Percentiles rank a stretch among this genome's conserved stretches.
These are phyloP conservation scores for Thunnus maccoyii DNA, from an alignment of 2,113 vertebrate species.

Conservation along the genomic window DNA sequence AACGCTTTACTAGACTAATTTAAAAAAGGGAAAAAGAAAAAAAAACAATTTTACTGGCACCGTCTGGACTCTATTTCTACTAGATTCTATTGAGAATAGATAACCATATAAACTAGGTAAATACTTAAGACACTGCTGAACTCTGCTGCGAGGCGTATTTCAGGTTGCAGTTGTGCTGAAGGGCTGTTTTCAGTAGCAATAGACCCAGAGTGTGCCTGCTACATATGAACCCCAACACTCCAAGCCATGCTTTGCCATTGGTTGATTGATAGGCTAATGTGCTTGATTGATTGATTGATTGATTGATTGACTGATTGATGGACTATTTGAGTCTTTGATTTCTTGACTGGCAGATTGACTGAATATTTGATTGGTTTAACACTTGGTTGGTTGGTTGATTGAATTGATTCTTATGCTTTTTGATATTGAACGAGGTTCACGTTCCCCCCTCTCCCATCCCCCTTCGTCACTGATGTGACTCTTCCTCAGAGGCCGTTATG, in stretches of 20 bases:
- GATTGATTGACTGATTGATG: conserved; percentile 27
- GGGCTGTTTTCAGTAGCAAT: conserved; percentile 89
- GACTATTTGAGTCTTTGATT: conserved; percentile 29
- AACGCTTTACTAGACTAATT: conserved; percentile 67
- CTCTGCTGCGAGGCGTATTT: conserved; percentile 71
- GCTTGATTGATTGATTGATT: conserved; percentile 11
- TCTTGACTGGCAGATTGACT: conserved; percentile 27
- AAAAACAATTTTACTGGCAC: conserved; percentile 48
- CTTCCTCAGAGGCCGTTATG: conserved; percentile 21
- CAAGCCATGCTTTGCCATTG: conserved; percentile 61
- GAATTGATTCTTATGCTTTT: conserved; percentile 48
- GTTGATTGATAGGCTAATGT: conserved; percentile 23
- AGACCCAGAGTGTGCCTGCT: conserved; percentile 88
- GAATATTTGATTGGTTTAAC: conserved; percentile 30
- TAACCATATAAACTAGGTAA: conserved; percentile 55
- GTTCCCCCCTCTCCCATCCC: neutral
- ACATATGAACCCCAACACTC: conserved; percentile 64
- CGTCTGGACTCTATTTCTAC: conserved; percentile 75
- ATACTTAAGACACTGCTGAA: conserved; percentile 69
- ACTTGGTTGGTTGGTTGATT: conserved; percentile 31
- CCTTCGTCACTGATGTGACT: conserved; percentile 28
- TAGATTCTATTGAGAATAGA: conserved; percentile 64
- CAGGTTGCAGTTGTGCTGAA: conserved; percentile 85
- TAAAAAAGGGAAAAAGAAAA: conserved; percentile 39
- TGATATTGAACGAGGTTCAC: conserved; percentile 34